A percentile compares a stretch with the other conserved stretches of the same genome.
These are phyloP conservation scores for Acleris emargana DNA, from an alignment of 2,888 invertebrate species.

Conservation along the genomic window DNA sequence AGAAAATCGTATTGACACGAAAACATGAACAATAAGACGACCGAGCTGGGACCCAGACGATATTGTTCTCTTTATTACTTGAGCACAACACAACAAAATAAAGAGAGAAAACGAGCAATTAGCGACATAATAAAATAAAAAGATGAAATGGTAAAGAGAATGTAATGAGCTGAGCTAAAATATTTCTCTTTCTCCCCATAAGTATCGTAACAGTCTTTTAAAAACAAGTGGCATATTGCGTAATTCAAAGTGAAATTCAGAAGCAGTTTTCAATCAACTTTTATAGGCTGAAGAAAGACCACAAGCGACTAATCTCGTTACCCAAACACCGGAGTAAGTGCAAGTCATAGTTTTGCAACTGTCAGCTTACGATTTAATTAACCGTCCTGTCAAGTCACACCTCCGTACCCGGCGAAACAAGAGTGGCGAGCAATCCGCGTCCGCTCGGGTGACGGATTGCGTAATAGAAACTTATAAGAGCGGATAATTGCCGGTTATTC, in stretches of 20 bases:
- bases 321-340: slow-evolving; percentile 55
- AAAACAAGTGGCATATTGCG: slow-evolving; percentile 40
- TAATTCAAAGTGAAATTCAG: slow-evolving; percentile 43
- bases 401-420: slow-evolving; percentile 55
- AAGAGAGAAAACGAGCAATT: slow-evolving; percentile 24
- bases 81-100: slow-evolving; percentile 3
- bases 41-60: not conserved
- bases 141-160: slow-evolving; percentile 34
- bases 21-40: slow-evolving; percentile 35
- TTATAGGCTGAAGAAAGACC: slow-evolving; percentile 43
- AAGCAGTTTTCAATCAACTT: slow-evolving; percentile 41
- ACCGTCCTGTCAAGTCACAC: slow-evolving; percentile 58
- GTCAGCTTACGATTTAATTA: slow-evolving; percentile 63
- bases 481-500: slow-evolving; percentile 62
- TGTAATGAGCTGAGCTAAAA: slow-evolving; percentile 26
- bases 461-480: slow-evolving; percentile 63
- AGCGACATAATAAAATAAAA: slow-evolving; percentile 27
- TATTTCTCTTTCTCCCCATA: slow-evolving; percentile 37
- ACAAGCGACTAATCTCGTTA: slow-evolving; percentile 59
- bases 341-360: slow-evolving; percentile 58
- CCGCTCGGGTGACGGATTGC: slow-evolving; percentile 49
- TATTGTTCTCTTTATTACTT: slow-evolving; percentile 2
- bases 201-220: slow-evolving; percentile 29
- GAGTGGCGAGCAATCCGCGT: slow-evolving; percentile 48
- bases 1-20: slow-evolving; percentile 33